Base-by-base conservation (phyloP, 2,888 invertebrate species). In the Drosophila mettleri region DNA sequence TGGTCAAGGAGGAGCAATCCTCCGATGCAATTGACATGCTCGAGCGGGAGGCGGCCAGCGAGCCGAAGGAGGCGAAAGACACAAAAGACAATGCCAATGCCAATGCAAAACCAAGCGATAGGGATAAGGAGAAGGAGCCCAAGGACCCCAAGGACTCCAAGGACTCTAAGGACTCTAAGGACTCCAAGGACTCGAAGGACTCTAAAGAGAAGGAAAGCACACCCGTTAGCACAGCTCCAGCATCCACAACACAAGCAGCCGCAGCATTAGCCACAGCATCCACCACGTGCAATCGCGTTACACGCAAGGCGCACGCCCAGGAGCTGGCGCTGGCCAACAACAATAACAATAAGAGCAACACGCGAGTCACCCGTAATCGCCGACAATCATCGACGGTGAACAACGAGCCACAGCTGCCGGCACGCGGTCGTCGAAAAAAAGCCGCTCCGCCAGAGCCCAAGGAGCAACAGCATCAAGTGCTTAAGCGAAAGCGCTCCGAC, bases 241-340 rank as follows among this genome's bases (percentile, higher is more conserved):
- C 83, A n/a, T 2, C 71, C 3, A 36, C 82, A 8, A 4, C 33
- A 36, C 29, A 31, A 22, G 6, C 64, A 3, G 24, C 58, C 0
- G 20, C 79, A 27, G 8, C 65, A 8, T 22, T 78, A 22, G 16
- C 71, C n/a, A n/a, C 66, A 5, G 20, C 70, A 5, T 27, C 64
- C 9, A 55, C 39, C 7, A 53, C 63, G 34, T 82, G 85, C 43
- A 91, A 91, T 55, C 82, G 91, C n/a, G 78, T 90, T 9, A 92
- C 92, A 9, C 91, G 92, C 41, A 92, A 92, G 48, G 78, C 92
- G 0, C 78, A 89, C 10, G 91, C 89, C 20, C 85, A 89, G 70
- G 90, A 91, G 65, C 86, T 88, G 61, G 85, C 80, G 2, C 4
- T 75, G 78, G 74, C 74, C 39, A 77, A 57, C 46, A 68, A 54